Evolutionary conservation across 2,797 vertebrate genomes (phyloP).

Genomic region (Crenuchus spilurus): DNA sequence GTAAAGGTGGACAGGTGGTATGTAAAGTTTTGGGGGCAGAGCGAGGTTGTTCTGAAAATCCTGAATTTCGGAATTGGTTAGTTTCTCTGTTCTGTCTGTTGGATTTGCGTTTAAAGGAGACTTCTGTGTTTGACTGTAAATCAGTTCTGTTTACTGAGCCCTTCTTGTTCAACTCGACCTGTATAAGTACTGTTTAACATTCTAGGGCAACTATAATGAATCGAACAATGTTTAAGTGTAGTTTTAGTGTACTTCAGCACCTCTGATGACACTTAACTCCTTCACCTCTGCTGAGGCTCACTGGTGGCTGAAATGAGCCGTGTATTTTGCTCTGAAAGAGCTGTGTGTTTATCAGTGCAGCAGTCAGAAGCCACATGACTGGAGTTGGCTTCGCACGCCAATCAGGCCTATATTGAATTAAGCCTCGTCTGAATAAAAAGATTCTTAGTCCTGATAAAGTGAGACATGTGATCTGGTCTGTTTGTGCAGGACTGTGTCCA

Average conservation of each 20-base stretch:
- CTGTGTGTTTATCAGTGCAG: constrained; percentile 35
- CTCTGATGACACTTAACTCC: neutral
- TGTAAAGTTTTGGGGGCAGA: no score
- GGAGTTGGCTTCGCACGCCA: constrained; percentile 33
- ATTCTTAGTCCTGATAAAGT: constrained; percentile 25
- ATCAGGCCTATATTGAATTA: constrained; percentile 60
- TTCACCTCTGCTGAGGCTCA: neutral
- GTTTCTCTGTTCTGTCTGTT: no score
- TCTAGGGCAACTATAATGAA: no score
- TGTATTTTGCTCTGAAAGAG: constrained; percentile 55
- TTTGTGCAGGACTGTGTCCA: neutral
- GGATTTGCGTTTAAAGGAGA: no score
- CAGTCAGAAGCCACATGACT: constrained; percentile 62
- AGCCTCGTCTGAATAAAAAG: constrained; percentile 26
- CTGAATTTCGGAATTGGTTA: no score
- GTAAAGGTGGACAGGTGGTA: no score
- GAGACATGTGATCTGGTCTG: constrained; percentile 48
- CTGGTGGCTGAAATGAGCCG: constrained; percentile 3
- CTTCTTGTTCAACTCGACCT: no score
- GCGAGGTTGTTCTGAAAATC: no score
- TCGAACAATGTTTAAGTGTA: no score
- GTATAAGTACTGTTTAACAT: no score
- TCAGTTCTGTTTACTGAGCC: no score
- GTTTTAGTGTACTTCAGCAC: neutral
- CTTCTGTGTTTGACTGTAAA: no score